phyloP scores from a whole-genome alignment of 1,140 invertebrate genomes.

The Batillaria attramentaria region DNA sequence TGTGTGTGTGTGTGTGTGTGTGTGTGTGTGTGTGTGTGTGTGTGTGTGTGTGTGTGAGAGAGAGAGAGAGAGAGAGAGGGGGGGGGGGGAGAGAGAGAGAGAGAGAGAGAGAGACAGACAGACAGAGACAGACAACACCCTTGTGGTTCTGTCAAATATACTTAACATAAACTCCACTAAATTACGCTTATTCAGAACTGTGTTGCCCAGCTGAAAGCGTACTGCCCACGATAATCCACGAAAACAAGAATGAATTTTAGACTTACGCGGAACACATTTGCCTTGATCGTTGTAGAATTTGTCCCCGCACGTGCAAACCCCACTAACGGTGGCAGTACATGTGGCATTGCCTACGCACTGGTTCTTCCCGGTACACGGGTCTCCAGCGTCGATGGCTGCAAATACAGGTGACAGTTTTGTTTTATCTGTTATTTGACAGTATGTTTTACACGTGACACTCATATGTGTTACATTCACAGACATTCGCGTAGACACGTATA shows the following conservation, averaged over 20 bases:
- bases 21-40: neutral
- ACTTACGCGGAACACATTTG: neutral
- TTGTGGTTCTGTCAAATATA: no score
- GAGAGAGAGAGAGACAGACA: neutral
- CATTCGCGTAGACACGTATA: neutral
- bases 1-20: neutral
- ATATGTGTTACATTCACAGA: neutral
- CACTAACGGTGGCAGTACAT: slow-evolving; percentile 27
- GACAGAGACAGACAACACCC: slow-evolving; percentile 9
- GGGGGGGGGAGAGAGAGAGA: neutral
- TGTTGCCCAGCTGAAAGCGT: no score
- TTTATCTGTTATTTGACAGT: no score
- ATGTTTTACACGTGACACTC: neutral
- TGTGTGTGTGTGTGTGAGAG: neutral
- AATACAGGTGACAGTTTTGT: neutral
- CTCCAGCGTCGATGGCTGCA: slow-evolving; percentile 26
- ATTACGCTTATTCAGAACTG: no score
- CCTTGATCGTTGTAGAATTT: slow-evolving; percentile 26
- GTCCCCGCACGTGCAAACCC: slow-evolving; percentile 13
- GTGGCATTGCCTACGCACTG: slow-evolving; percentile 31
- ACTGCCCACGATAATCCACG: no score
- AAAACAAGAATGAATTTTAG: neutral
- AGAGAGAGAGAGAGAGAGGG: neutral
- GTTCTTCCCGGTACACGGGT: slow-evolving; percentile 28
- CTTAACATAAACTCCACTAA: no score